These are phyloP conservation scores for Rattus norvegicus DNA, from an alignment of 2,113 vertebrate species.

Conservation along the genomic window DNA sequence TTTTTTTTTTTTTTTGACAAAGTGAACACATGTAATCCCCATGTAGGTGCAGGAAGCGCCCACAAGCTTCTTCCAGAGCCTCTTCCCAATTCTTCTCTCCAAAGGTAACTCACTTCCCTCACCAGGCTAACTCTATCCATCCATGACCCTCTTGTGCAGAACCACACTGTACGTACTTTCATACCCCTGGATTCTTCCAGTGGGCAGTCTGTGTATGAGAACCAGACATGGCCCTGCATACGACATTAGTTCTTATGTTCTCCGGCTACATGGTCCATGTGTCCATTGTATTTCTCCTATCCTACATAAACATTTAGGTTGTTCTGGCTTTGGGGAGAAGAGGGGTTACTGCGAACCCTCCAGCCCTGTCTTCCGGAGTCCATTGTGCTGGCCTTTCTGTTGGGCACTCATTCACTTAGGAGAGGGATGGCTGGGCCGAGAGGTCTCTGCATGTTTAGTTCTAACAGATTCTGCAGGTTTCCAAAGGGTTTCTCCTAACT, in stretches of 20 bases:
- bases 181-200: not conserved
- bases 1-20: constrained; percentile 24
- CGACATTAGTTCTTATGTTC: not conserved
- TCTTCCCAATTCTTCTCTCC: not conserved
- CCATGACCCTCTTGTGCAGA: constrained; percentile 15
- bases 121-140: not conserved
- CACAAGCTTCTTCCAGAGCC: not conserved
- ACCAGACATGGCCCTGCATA: not conserved
- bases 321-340: not conserved
- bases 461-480: constrained; percentile 1
- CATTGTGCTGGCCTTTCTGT: not conserved
- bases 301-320: not conserved
- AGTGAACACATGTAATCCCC: not conserved
- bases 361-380: not conserved
- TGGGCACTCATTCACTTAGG: not conserved
- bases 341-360: not conserved
- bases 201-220: not conserved
- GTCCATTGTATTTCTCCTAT: not conserved
- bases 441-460: not conserved
- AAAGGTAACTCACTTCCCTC: not conserved
- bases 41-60: not conserved
- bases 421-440: not conserved
- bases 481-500: not conserved
- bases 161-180: not conserved
- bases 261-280: not conserved